These are phyloP conservation scores for Trichonephila inaurata DNA, from an alignment of 1,140 invertebrate genomes.

Conservation along the genomic window DNA sequence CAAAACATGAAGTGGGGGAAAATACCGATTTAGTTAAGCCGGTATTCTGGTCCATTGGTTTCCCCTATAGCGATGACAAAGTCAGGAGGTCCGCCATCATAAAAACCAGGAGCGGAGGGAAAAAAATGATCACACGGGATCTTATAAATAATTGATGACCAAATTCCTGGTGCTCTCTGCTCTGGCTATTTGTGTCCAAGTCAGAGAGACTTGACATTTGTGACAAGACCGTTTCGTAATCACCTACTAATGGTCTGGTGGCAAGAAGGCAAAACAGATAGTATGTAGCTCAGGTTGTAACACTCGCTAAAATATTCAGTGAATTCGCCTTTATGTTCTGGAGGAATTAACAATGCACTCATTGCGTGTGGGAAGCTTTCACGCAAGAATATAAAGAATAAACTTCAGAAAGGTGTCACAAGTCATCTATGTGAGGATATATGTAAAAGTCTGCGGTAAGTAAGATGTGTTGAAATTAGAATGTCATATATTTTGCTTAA, in stretches of 20 bases:
- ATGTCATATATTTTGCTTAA: neutral
- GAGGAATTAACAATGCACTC: neutral
- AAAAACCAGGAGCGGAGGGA: constrained; percentile 26
- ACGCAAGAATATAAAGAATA: neutral
- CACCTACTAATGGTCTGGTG: constrained; percentile 30
- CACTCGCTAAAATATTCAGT: constrained; percentile 18
- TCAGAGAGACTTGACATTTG: constrained; percentile 38
- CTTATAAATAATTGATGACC: constrained; percentile 70
- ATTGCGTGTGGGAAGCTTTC: constrained; percentile 12
- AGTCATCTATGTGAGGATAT: neutral
- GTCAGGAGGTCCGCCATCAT: constrained; percentile 47
- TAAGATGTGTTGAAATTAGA: neutral
- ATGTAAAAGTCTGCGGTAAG: neutral
- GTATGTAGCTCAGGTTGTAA: neutral
- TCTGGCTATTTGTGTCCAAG: constrained; percentile 46
- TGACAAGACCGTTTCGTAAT: constrained; percentile 42
- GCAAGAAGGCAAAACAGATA: constrained; percentile 36
- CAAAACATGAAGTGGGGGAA: constrained; percentile 47
- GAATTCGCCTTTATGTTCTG: neutral
- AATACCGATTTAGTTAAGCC: constrained; percentile 53
- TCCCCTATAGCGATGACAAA: constrained; percentile 50
- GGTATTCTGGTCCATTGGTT: constrained; percentile 48
- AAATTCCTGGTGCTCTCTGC: constrained; percentile 35
- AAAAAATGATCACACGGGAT: constrained; percentile 46
- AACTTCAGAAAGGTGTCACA: neutral